These are phyloP conservation scores for Meganola albula DNA, from an alignment of 2,888 invertebrate species.

Conservation along the genomic window DNA sequence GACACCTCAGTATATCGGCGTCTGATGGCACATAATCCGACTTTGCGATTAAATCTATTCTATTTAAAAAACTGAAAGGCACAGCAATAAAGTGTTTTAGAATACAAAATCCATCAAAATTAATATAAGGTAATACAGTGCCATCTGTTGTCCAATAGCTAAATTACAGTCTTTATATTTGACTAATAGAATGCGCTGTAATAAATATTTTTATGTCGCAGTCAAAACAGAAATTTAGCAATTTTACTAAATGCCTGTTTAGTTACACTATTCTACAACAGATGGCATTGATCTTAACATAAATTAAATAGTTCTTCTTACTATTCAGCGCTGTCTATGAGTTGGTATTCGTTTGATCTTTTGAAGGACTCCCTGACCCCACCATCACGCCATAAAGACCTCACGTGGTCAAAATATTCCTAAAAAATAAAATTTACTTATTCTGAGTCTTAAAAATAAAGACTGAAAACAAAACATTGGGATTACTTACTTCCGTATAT, in stretches of 20 bases:
- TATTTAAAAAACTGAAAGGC: conserved; percentile 83
- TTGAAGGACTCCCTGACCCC: conserved; percentile 83
- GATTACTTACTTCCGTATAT: conserved; percentile 72
- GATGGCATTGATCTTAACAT: conserved; percentile 13
- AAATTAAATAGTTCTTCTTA: conserved; percentile 63
- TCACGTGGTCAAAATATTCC: conserved; percentile 85
- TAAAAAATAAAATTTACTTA: conserved; percentile 53
- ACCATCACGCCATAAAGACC: conserved; percentile 82
- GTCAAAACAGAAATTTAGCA: neutral
- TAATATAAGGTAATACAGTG: conserved; percentile 1
- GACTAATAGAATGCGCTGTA: conserved; percentile 5
- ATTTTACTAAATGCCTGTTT: neutral
- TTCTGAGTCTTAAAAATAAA: too few species aligned
- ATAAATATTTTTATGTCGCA: neutral
- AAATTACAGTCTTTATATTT: neutral
- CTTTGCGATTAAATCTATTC: conserved; percentile 80
- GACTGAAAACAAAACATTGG: neutral
- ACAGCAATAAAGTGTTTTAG: too few species aligned
- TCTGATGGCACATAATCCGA: conserved; percentile 83
- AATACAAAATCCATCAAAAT: neutral
- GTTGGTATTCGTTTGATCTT: conserved; percentile 86
- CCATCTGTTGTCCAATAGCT: conserved; percentile 12
- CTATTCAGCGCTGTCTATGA: conserved; percentile 90
- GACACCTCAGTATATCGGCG: conserved; percentile 86
- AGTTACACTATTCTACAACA: conserved; percentile 7